Evolutionary conservation across 2,888 invertebrate genomes (phyloP).

Genomic region (Serripes groenlandicus): DNA sequence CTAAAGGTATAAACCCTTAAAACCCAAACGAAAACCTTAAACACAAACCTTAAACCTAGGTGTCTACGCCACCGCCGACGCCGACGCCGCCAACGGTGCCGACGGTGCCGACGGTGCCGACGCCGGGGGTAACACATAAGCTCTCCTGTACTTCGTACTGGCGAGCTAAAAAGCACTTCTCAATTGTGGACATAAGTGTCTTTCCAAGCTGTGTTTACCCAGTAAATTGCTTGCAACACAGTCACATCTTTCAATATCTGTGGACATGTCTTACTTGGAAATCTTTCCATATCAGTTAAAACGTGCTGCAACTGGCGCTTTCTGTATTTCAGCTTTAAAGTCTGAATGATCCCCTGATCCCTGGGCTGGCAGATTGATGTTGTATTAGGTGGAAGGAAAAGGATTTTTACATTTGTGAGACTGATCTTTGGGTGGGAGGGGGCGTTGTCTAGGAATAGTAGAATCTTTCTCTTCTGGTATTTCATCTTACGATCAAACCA

Average conservation of each 20-base stretch:
- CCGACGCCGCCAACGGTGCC: no score
- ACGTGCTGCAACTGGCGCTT: constrained; percentile 24
- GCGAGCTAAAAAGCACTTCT: constrained; percentile 8
- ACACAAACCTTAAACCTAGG: no score
- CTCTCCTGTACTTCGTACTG: no score
- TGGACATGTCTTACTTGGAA: not conserved
- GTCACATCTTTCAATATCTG: not conserved
- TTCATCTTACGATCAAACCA: not conserved
- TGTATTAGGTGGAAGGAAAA: constrained; percentile 11
- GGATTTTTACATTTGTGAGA: not conserved
- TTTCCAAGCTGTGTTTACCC: constrained; percentile 1
- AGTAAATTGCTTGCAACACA: not conserved
- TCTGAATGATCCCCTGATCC: constrained; percentile 49
- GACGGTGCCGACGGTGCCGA: no score
- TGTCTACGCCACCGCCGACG: no score
- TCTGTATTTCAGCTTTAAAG: constrained; percentile 40
- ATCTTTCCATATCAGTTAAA: constrained; percentile 17
- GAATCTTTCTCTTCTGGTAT: not conserved
- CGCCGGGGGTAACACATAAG: no score
- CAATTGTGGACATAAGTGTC: not conserved
- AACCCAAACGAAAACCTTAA: no score
- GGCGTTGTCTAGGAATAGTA: constrained; percentile 10
- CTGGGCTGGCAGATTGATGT: constrained; percentile 1
- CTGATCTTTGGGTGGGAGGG: not conserved
- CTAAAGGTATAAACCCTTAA: no score